These are phyloP conservation scores for Apaloderma vittatum DNA, from an alignment of 2,113 vertebrate genomes.

Conservation along the genomic window DNA sequence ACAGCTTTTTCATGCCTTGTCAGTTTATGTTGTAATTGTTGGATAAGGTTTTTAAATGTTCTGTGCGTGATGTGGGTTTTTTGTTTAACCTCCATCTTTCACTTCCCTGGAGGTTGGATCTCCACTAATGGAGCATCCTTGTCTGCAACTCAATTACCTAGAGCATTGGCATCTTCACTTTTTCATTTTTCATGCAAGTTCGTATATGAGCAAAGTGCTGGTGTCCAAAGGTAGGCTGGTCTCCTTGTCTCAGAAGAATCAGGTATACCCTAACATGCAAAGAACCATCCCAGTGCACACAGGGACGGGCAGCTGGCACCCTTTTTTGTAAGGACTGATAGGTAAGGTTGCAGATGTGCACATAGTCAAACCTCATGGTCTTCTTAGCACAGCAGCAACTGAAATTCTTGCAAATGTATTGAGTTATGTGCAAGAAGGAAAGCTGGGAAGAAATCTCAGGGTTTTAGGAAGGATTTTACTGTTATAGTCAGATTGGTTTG, in stretches of 20 bases:
- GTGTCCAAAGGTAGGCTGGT: neutral
- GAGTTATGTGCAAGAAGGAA: neutral
- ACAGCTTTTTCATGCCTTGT: neutral
- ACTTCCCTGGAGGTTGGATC: neutral
- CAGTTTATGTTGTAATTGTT: neutral
- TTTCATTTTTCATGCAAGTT: neutral
- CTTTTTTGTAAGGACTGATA: neutral
- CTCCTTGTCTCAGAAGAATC: neutral
- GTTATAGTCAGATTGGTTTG: neutral
- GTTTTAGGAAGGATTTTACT: neutral
- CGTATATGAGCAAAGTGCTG: neutral
- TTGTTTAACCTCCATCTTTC: neutral
- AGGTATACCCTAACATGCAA: accelerated
- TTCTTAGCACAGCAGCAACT: neutral
- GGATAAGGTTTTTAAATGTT: neutral
- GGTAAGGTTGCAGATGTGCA: neutral
- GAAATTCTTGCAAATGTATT: neutral
- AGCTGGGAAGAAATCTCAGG: neutral
- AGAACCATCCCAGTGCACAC: neutral
- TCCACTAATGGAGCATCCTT: neutral
- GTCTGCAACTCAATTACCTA: neutral
- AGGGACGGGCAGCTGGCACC: neutral
- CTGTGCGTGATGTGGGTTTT: no score
- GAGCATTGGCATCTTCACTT: neutral
- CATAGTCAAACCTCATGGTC: accelerated